Base-by-base conservation (phyloP, 1,140 invertebrate genomes). In the Cheumatopsyche charites region DNA sequence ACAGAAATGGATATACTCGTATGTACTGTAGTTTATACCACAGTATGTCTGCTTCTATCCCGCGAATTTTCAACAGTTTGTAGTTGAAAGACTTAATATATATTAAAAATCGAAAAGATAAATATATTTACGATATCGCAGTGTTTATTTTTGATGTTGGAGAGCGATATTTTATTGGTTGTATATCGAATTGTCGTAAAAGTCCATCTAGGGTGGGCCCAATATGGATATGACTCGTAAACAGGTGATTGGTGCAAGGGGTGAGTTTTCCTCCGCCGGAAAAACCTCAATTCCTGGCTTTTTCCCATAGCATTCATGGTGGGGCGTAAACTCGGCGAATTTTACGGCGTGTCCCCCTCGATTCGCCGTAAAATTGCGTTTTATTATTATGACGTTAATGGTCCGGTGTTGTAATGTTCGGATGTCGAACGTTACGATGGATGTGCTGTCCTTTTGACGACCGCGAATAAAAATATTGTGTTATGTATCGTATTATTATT, bases 301-400 rank as follows among this genome's bases (percentile, higher is more conserved):
- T 42, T 42, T 12, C 41, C 5, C 12, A 42, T 42, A 6, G 41
- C 41, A 12, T 12, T 42, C 41, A 6, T 6, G 41, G 5, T 5
- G 41, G 5, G 41, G 41, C 67, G 65, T 73, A 73, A 73, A 73
- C 58, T 63, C 62, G 72, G 69, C 62, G 21, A n/a, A 23, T 58
- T 58, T 58, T 58, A 58, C 55, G 55, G 21, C 55, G 21, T 21
- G 7, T 23, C 21, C 55, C 13, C 55, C 55, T 7, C 62, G 12
- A 19, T 42, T 17, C 41, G 17, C 62, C 67, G 67, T 73, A 73
- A 73, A 73, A 70, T 73, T 62, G 62, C 49, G 70, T 73, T 73
- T 73, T 73, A 73, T 73, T 73, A 66, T 73, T 66, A 70, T 70
- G 72, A 70, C 47, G 43, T 70, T 70, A 73, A 73, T 73, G 67